phyloP scores from a whole-genome alignment of 2,888 invertebrate species.

The Caenorhabditis zanzibari region DNA sequence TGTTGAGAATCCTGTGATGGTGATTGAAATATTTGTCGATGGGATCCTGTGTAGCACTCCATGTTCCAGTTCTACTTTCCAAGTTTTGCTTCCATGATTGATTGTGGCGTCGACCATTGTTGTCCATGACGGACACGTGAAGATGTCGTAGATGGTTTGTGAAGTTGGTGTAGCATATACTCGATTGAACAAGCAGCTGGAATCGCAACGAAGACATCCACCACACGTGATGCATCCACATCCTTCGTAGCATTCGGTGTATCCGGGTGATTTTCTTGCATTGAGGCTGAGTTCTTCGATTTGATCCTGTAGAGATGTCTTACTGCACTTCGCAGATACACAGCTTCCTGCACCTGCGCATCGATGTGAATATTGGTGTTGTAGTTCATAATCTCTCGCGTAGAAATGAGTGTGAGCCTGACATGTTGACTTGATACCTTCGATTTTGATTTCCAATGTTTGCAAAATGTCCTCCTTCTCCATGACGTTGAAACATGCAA shows the following conservation, averaged over 20 bases:
- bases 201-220: constrained; percentile 17
- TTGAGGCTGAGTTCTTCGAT: constrained; percentile 6
- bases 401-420: constrained; percentile 10
- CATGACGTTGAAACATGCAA: neutral
- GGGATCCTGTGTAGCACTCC: constrained; percentile 8
- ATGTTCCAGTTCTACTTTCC: neutral
- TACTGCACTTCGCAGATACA: neutral
- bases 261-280: constrained; percentile 33
- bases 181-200: constrained; percentile 33
- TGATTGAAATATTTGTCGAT: constrained; percentile 4
- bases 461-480: neutral
- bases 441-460: neutral
- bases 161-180: too few relatives aligned
- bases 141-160: too few relatives aligned
- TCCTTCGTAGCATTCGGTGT: constrained; percentile 3
- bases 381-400: constrained; percentile 6
- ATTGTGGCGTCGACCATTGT: constrained; percentile 6
- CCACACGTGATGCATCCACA: constrained; percentile 37
- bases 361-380: constrained; percentile 16
- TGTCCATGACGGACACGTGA: too few relatives aligned
- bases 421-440: neutral
- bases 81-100: neutral
- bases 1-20: constrained; percentile 10
- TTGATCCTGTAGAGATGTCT: neutral
- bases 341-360: constrained; percentile 13